Evolutionary conservation across 2,888 invertebrate genomes (phyloP).

Genomic region (Chorisops tibialis): DNA sequence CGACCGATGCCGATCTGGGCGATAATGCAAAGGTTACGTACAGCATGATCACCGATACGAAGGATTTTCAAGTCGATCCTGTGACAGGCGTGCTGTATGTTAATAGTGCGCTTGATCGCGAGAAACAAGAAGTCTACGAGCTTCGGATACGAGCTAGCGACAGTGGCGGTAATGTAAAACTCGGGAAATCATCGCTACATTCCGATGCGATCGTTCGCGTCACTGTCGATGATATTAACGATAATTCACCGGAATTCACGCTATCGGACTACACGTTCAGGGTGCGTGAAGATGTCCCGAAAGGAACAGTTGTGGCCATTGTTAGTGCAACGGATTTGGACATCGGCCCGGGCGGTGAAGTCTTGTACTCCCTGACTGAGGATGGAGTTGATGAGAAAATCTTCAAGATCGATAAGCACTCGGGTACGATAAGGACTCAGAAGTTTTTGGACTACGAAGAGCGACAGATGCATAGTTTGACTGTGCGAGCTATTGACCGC

Average conservation of each 20-base stretch:
- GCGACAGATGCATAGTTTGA: slow-evolving; percentile 83
- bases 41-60: slow-evolving; percentile 69
- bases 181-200: slow-evolving; percentile 57
- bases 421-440: slow-evolving; percentile 81
- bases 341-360: slow-evolving; percentile 74
- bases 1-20: slow-evolving; percentile 81
- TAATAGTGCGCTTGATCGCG: slow-evolving; percentile 76
- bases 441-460: slow-evolving; percentile 83
- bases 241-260: slow-evolving; percentile 80
- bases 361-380: slow-evolving; percentile 76
- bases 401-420: slow-evolving; percentile 79
- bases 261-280: slow-evolving; percentile 72
- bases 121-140: slow-evolving; percentile 77
- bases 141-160: slow-evolving; percentile 76
- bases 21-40: slow-evolving; percentile 75
- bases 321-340: slow-evolving; percentile 82
- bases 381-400: slow-evolving; percentile 60
- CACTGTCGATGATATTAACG: slow-evolving; percentile 85
- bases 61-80: slow-evolving; percentile 76
- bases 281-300: slow-evolving; percentile 86
- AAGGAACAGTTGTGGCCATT: slow-evolving; percentile 81
- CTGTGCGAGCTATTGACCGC: slow-evolving; percentile 79
- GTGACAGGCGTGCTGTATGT: slow-evolving; percentile 73
- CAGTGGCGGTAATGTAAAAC: slow-evolving; percentile 55
- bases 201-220: slow-evolving; percentile 81